Base-by-base conservation (phyloP, 2,797 vertebrate genomes). In the Brotula barbata region DNA sequence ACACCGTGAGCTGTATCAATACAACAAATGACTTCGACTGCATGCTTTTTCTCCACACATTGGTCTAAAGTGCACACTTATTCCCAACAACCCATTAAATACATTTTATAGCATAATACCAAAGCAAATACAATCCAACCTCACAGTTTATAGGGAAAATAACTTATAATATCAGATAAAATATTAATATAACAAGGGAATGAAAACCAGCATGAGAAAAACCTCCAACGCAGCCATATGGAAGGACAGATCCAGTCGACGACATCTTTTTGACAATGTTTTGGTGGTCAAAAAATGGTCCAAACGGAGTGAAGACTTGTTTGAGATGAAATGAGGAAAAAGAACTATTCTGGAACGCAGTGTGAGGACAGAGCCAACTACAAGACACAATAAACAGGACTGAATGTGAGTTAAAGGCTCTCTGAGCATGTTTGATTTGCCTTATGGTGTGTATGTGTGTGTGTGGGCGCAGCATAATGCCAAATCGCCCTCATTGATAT, bases 401-500 rank as follows among this genome's bases (percentile, higher is more conserved):
- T 42, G 34, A 78, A 64, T 51, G 48, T 36, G 39, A 46, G 41
- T 47, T 60, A 42, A 56, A 45, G 40, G 64, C 55, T 71, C 51
- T 75, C 47, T 14, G n/a, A 75, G 39, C 43, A 48, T 45, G 22
- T 57, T 69, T 49, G n/a, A 64, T 69, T 64, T 70, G 53, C 55
- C 21, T 47, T 40, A 52, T 16, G 37, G 34, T 56, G 34, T 25
- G n/a, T 54, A 48, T 28, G n/a, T 31, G 22, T 55, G 41, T 42
- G 52, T 60, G 51, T 54, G 31, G 3, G 55, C 49, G 23, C 45
- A 45, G 60, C 21, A 45, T 58, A 65, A 59, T 72, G 60, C 63
- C 68, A 78, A 70, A 82, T 80, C 15, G 7, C 52, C 57, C 65
- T 83, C 61, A 67, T 78, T 25, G 41, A 73, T 79, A 77, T 75